Evolutionary conservation across 2,113 vertebrate genomes (phyloP).

Genomic region (Emberiza fucata): DNA sequence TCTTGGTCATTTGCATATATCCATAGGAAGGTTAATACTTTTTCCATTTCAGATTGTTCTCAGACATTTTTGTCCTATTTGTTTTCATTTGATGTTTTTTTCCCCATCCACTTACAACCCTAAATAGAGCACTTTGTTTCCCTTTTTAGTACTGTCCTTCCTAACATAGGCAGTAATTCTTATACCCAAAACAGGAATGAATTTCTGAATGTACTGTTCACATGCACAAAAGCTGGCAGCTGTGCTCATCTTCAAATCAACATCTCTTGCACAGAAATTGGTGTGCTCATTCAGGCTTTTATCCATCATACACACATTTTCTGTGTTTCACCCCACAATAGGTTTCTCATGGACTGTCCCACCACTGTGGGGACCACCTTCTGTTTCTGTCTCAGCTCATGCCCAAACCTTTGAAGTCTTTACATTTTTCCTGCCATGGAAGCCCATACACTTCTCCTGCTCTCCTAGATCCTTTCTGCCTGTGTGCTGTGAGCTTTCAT

Average conservation of each 20-base stretch:
- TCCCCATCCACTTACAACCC: not conserved
- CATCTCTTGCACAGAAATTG: not conserved
- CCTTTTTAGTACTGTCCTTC: not conserved
- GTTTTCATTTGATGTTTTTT: not conserved
- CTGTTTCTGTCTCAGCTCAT: not conserved
- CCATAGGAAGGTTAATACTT: not conserved
- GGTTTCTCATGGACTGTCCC: not conserved
- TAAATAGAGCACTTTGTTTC: slow-evolving; percentile 47
- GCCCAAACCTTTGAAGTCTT: not conserved
- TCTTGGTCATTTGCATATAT: not conserved
- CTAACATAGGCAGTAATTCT: slow-evolving; percentile 17
- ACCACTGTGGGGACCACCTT: not conserved
- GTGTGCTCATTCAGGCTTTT: not conserved
- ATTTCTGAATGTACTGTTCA: slow-evolving; percentile 58
- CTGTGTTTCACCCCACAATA: not conserved
- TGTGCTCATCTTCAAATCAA: slow-evolving; percentile 38
- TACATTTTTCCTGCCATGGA: not conserved
- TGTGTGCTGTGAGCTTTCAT: not conserved
- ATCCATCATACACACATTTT: not conserved
- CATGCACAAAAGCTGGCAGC: slow-evolving; percentile 30
- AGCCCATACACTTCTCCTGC: not conserved
- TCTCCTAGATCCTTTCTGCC: not conserved
- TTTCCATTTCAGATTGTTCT: not conserved
- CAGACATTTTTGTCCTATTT: not conserved
- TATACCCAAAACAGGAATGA: slow-evolving; percentile 24